phyloP scores from a whole-genome alignment of 2,888 invertebrate genomes.

The Conops quadrifasciatus region DNA sequence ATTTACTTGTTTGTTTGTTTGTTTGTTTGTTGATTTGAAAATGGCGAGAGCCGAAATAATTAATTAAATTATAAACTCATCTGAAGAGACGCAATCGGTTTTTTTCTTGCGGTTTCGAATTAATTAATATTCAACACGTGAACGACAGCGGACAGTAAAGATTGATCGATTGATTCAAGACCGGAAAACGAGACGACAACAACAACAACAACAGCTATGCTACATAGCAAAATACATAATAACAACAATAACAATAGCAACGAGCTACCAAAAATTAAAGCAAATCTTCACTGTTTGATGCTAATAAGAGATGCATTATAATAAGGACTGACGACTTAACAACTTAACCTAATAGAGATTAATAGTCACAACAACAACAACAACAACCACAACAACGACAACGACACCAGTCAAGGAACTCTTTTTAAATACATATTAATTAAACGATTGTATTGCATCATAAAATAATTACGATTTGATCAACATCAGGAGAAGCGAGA shows the following conservation, averaged over 20 bases:
- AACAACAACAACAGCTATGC: conserved; percentile 16
- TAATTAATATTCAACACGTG: conserved; percentile 25
- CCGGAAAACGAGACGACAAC: conserved; percentile 46
- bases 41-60: not conserved
- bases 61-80: conserved; percentile 3
- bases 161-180: conserved; percentile 51
- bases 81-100: not conserved
- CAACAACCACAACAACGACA: not conserved
- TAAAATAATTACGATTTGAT: too few species aligned
- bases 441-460: too few species aligned
- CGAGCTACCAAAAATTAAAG: conserved; percentile 8
- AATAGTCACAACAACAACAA: conserved; percentile 17
- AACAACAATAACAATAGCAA: conserved; percentile 25
- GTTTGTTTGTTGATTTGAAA: too few species aligned
- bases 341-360: not conserved
- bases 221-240: conserved; percentile 10
- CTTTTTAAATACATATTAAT: too few species aligned
- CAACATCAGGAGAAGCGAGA: too few species aligned
- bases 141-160: conserved; percentile 36
- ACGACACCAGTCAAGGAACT: too few species aligned
- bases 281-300: conserved; percentile 12
- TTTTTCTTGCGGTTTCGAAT: not conserved
- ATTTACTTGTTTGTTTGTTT: too few species aligned
- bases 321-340: not conserved
- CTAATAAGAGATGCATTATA: conserved; percentile 12